A percentile compares a stretch with the other conserved stretches of the same genome.
These are phyloP conservation scores for Brachionus manjavacas DNA, from an alignment of 1,140 invertebrate genomes.

Conservation along the genomic window DNA sequence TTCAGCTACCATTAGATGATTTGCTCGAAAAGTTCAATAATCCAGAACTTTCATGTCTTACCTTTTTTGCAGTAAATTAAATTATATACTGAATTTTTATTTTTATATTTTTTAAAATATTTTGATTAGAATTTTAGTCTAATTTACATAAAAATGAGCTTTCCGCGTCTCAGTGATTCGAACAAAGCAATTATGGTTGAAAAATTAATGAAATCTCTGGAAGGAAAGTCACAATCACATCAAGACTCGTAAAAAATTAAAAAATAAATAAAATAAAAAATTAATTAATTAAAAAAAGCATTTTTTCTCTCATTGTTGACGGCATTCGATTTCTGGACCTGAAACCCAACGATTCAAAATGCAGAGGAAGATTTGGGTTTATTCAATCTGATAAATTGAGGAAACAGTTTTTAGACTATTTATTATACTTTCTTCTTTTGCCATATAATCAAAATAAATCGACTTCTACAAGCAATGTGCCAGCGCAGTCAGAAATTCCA, in stretches of 20 bases:
- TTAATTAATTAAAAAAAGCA: not conserved
- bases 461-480: constrained; percentile 15
- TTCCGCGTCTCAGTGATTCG: constrained; percentile 69
- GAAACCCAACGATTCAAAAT: constrained; percentile 9
- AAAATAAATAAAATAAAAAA: not conserved
- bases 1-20: constrained; percentile 79
- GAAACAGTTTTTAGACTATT: constrained; percentile 69
- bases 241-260: constrained; percentile 69
- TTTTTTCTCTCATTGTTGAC: constrained; percentile 35
- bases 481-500: constrained; percentile 56
- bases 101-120: constrained; percentile 42
- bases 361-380: constrained; percentile 60
- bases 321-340: constrained; percentile 6
- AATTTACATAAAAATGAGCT: constrained; percentile 87
- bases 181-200: constrained; percentile 73
- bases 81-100: constrained; percentile 5
- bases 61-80: constrained; percentile 37
- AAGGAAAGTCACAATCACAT: constrained; percentile 74
- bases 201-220: constrained; percentile 69
- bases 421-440: constrained; percentile 75
- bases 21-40: constrained; percentile 75
- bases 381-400: constrained; percentile 65
- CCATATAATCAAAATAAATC: constrained; percentile 69
- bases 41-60: constrained; percentile 70
- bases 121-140: constrained; percentile 80